These are phyloP conservation scores for Synaphobranchus kaupii DNA, from an alignment of 2,797 vertebrate species.

Conservation along the genomic window DNA sequence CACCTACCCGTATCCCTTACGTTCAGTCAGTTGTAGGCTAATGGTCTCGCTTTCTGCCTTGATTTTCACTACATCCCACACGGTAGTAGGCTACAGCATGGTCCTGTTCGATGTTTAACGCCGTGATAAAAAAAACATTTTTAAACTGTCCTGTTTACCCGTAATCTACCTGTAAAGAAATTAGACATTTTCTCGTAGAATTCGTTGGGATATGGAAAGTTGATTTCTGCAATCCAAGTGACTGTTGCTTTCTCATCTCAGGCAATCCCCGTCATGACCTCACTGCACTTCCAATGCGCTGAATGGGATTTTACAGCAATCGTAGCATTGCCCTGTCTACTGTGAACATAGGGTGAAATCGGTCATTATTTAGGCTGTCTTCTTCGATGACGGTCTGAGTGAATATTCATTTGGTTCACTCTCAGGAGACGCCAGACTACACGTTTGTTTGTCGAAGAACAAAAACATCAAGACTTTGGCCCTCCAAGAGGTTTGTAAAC, in stretches of 20 bases:
- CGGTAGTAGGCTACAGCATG: neutral
- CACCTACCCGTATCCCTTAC: conserved; percentile 1
- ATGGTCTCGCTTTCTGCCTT: conserved; percentile 8
- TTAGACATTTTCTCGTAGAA: neutral
- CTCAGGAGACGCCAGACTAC: neutral
- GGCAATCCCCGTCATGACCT: conserved; percentile 62
- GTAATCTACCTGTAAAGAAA: neutral
- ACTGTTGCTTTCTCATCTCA: conserved; percentile 41
- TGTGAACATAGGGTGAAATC: conserved; percentile 31
- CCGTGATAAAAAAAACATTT: neutral
- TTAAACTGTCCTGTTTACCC: neutral
- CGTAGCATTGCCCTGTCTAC: conserved; percentile 45
- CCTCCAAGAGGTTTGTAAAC: conserved; percentile 62
- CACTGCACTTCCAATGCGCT: conserved; percentile 54
- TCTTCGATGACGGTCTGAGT: conserved; percentile 42
- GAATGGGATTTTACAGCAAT: conserved; percentile 60
- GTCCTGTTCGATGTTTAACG: neutral
- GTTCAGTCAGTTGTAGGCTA: neutral
- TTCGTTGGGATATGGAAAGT: conserved; percentile 30
- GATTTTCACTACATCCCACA: conserved; percentile 1
- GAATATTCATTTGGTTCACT: conserved; percentile 26
- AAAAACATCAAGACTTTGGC: conserved; percentile 45
- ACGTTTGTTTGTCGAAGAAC: conserved; percentile 44
- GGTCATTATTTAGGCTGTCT: conserved; percentile 20
- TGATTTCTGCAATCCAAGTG: conserved; percentile 38